A percentile compares a stretch with the other conserved stretches of the same genome.
Evolutionary conservation across 37 sponge, comb jelly and placozoan species (phyloP).

Genomic region (Oopsacas minuta): DNA sequence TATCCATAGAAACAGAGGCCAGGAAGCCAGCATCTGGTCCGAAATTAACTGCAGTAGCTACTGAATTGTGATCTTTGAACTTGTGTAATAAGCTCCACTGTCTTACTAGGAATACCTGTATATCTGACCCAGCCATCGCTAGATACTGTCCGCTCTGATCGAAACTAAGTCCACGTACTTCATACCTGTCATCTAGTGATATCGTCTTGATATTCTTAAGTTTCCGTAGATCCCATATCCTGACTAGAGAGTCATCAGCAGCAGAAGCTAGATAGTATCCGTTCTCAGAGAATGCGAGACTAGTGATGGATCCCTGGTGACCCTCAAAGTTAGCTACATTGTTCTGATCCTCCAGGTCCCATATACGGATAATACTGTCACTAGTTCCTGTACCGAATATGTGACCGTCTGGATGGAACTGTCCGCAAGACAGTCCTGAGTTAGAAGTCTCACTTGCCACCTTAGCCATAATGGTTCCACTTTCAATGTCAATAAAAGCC

Average conservation of each 20-base stretch:
- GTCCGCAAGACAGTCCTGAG: slow-evolving; percentile 78
- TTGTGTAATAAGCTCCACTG: slow-evolving; percentile 67
- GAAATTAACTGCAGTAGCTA: slow-evolving; percentile 70
- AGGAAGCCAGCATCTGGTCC: slow-evolving; percentile 84
- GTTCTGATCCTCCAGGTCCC: slow-evolving; percentile 93
- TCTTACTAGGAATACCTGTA: slow-evolving; percentile 75
- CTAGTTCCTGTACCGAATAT: slow-evolving; percentile 98
- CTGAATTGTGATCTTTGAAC: slow-evolving; percentile 65
- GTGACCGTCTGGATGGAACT: slow-evolving; percentile 99
- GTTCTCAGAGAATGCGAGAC: slow-evolving; percentile 96
- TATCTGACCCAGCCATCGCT: slow-evolving; percentile 78
- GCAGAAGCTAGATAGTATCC: slow-evolving; percentile 93
- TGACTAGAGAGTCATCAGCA: slow-evolving; percentile 84
- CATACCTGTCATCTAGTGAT: slow-evolving; percentile 64
- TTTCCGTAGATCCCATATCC: slow-evolving; percentile 97
- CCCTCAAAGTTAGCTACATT: slow-evolving; percentile 99
- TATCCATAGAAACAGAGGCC: slow-evolving; percentile 75
- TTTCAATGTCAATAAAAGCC: slow-evolving; percentile 86
- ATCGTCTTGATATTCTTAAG: slow-evolving; percentile 92
- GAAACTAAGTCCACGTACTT: slow-evolving; percentile 64
- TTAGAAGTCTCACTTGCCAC: slow-evolving; percentile 16
- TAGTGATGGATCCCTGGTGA: slow-evolving; percentile 73
- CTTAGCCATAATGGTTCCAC: slow-evolving; percentile 65
- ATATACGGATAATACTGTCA: slow-evolving; percentile 87
- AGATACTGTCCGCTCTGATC: slow-evolving; percentile 92